Conservation (phyloP, 2,888 invertebrate species). For the Drosophila macrospina region DNA sequence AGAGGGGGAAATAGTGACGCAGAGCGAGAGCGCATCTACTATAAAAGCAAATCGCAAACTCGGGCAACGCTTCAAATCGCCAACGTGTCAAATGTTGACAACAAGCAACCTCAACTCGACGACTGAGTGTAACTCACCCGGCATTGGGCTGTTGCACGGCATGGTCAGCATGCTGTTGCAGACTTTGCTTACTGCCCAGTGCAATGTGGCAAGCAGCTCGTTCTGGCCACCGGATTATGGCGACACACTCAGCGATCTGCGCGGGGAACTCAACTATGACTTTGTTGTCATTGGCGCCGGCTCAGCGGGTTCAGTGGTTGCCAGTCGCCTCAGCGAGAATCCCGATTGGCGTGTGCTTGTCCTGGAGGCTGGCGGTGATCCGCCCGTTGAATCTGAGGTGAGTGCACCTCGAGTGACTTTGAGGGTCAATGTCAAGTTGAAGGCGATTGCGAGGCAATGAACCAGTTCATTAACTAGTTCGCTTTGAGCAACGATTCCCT, state of each 20-base stretch:
- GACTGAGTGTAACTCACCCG: conserved; percentile 65
- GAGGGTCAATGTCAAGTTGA: conserved; percentile 1
- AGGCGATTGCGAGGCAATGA: neutral
- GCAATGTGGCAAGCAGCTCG: conserved; percentile 86
- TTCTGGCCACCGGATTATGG: conserved; percentile 87
- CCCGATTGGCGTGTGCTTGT: conserved; percentile 85
- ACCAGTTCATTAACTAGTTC: conserved; percentile 1
- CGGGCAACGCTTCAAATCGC: conserved; percentile 32
- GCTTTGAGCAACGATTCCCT: neutral
- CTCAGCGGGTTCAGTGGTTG: conserved; percentile 86
- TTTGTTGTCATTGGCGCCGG: conserved; percentile 86
- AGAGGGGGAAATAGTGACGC: too few species aligned
- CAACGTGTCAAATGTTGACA: conserved; percentile 36
- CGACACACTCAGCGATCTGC: conserved; percentile 16
- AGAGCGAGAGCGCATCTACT: conserved; percentile 54
- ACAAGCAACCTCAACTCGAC: conserved; percentile 10
- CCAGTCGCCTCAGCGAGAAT: conserved; percentile 86
- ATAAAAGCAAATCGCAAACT: conserved; percentile 54
- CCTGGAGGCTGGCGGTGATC: conserved; percentile 86
- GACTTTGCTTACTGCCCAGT: conserved; percentile 87
- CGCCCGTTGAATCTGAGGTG: conserved; percentile 85
- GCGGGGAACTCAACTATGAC: conserved; percentile 79
- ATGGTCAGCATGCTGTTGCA: conserved; percentile 87
- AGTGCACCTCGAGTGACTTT: conserved; percentile 9
- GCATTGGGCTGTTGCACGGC: conserved; percentile 78